phyloP scores from a whole-genome alignment of 2,888 invertebrate genomes.

The Cantharis nigra region DNA sequence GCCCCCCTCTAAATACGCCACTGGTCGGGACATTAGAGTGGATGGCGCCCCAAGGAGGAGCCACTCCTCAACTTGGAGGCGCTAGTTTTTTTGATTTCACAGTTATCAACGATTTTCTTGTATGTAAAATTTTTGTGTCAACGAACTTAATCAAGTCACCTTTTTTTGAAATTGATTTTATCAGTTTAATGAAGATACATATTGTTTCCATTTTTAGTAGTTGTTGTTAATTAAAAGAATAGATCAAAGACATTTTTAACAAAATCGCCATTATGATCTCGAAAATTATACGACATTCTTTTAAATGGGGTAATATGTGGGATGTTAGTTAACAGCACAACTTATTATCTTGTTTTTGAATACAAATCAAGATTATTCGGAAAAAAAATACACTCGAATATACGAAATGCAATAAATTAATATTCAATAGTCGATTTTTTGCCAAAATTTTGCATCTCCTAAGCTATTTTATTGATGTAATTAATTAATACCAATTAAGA shows the following conservation, averaged over 20 bases:
- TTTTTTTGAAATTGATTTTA: background rate
- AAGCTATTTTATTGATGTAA: background rate
- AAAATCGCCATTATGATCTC: conserved; percentile 1
- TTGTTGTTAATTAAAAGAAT: conserved; percentile 1
- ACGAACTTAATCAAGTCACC: background rate
- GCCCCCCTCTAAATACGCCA: no score
- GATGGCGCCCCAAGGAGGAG: background rate
- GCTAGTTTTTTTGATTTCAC: background rate
- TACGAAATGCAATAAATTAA: background rate
- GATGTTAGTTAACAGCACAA: background rate
- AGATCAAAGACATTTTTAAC: conserved; percentile 3
- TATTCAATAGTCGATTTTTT: background rate
- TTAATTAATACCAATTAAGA: background rate
- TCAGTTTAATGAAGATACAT: conserved; percentile 2
- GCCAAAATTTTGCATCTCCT: background rate
- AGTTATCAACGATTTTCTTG: background rate
- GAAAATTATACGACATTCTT: conserved; percentile 1
- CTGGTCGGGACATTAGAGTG: background rate
- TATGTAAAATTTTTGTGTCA: background rate
- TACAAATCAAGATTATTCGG: background rate
- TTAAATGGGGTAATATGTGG: conserved; percentile 1
- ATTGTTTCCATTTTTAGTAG: conserved; percentile 3
- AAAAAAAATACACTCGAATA: background rate
- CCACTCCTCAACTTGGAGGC: background rate
- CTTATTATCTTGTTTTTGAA: conserved; percentile 1